Percentiles rank a stretch among this genome's conserved stretches.
Conservation (phyloP, 2,888 invertebrate genomes). For the Meteorus colon region DNA sequence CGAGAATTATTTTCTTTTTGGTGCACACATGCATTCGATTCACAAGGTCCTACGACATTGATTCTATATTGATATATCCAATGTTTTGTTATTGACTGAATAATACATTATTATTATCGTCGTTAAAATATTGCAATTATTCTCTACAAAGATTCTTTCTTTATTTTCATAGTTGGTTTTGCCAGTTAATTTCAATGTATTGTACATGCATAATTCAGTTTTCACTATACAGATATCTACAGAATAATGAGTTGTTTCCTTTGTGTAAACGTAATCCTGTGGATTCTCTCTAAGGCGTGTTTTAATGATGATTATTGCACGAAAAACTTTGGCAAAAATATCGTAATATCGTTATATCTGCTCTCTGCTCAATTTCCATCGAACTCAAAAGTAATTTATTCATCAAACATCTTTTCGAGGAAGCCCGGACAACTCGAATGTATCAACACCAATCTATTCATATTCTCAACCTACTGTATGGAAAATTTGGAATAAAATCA, state of each 20-base stretch:
- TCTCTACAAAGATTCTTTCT: conserved; percentile 58
- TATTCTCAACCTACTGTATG: neutral
- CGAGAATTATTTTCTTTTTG: neutral
- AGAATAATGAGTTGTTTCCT: conserved; percentile 66
- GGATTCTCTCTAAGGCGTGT: neutral
- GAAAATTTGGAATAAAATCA: conserved; percentile 2
- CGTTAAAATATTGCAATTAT: conserved; percentile 67
- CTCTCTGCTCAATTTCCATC: neutral
- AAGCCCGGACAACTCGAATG: neutral
- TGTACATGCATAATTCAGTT: conserved; percentile 58
- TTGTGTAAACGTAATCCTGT: conserved; percentile 54
- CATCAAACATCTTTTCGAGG: neutral
- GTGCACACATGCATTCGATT: conserved; percentile 40
- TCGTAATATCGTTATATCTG: conserved; percentile 12
- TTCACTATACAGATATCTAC: conserved; percentile 73
- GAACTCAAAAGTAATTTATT: neutral
- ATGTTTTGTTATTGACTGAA: conserved; percentile 53
- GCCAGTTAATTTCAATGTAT: conserved; percentile 64
- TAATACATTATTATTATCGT: conserved; percentile 61
- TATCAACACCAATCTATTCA: neutral
- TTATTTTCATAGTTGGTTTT: conserved; percentile 47
- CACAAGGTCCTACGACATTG: conserved; percentile 58
- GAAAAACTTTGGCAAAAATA: conserved; percentile 40
- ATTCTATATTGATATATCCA: conserved; percentile 43
- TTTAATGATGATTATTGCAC: conserved; percentile 34